Evolutionary conservation across 2,797 vertebrate species (phyloP), one percentile per base, ranked within the genome.

Genomic region (Acanthiza pusilla): DNA sequence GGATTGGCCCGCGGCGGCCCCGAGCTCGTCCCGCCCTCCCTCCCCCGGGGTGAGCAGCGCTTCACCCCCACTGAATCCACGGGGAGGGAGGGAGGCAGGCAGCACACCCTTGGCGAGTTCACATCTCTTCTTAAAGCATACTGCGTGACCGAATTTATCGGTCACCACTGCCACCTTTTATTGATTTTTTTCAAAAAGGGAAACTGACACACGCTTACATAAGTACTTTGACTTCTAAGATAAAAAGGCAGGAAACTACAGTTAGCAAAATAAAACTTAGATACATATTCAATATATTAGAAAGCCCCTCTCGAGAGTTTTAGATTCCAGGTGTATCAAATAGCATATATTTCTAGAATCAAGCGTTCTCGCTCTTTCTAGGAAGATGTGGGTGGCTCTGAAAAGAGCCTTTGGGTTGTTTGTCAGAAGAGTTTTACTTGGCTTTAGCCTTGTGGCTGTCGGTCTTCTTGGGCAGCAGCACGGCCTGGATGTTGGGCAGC

Each of bases 401-500:
- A 98, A 97, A 98, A 97, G 97, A 97, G 97, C 97, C 97, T 96
- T 98, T 97, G 65, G 34, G 50, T 65, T 29, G 8, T 20, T 51
- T 5, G 9, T 26, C 7, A 2, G 68, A 3, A 1, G 4, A 34
- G 8, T 2, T 82, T 87, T 65, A 93, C 71, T 96, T 96, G 48
- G 81, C 32, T 29, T 95, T 95, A 1, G 88, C 89, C 8, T 94
- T 91, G 4, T 94, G 93, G 57, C 98, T 99, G 71, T 99, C 99
- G 0, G 98, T 99, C 88, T 99, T 99, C 98, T 99, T 99, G 17
- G 99, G 99, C 79, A 99, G 93, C 40, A 99, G 96, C 7, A 99
- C 99, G 1, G 99, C 99, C 96, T 99, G 99, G 96, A 99, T 99
- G 96, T 99, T 99, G 63, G 99, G 99, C 85, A 99, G 90, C 3